A percentile compares a stretch with the other conserved stretches of the same genome.
phyloP scores from a whole-genome alignment of 1,140 invertebrate species.

The Wasmannia auropunctata region DNA sequence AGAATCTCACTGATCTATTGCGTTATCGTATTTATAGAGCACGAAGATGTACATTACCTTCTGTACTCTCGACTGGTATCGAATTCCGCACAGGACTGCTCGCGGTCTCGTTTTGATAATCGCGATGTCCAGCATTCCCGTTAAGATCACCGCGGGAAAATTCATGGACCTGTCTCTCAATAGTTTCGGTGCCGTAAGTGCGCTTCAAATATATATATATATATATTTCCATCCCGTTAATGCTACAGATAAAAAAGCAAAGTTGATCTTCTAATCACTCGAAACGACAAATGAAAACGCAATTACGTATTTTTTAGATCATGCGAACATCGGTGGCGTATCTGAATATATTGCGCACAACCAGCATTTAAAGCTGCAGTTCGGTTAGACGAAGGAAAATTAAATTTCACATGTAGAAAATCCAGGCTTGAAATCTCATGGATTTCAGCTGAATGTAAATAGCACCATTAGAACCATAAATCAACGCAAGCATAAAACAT shows the following conservation, averaged over 20 bases:
- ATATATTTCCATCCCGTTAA: neutral
- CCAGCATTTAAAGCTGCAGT: neutral
- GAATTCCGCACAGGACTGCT: slow-evolving; percentile 57
- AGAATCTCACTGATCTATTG: neutral
- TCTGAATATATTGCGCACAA: slow-evolving; percentile 56
- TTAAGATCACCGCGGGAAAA: slow-evolving; percentile 69
- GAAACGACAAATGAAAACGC: neutral
- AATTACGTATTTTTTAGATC: slow-evolving; percentile 27
- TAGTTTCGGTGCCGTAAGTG: slow-evolving; percentile 68
- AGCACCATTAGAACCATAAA: neutral
- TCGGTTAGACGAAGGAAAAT: neutral
- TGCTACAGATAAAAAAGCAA: no score
- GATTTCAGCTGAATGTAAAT: neutral
- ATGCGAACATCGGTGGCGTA: slow-evolving; percentile 45
- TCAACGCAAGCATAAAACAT: neutral
- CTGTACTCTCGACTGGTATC: slow-evolving; percentile 67
- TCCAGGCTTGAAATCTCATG: neutral
- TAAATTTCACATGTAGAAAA: neutral
- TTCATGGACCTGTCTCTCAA: slow-evolving; percentile 63
- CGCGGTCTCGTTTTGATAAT: slow-evolving; percentile 66
- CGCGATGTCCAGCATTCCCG: slow-evolving; percentile 59
- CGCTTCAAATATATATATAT: neutral
- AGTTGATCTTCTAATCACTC: neutral
- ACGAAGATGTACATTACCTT: slow-evolving; percentile 36
- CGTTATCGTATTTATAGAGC: neutral